These are phyloP conservation scores for Hoplodrina blanda DNA, from an alignment of 2,888 invertebrate genomes.

Conservation along the genomic window DNA sequence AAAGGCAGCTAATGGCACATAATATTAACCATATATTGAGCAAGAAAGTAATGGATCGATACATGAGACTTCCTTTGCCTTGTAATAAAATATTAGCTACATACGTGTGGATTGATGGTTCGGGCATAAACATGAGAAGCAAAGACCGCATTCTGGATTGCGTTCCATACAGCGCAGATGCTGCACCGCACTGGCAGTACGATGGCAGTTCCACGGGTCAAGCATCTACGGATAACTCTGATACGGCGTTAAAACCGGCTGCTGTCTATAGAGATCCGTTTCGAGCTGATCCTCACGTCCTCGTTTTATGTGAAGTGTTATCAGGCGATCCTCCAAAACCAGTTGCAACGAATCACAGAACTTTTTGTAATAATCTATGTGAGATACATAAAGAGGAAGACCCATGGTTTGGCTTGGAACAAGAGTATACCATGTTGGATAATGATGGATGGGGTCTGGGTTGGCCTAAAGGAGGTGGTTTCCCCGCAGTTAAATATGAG, in stretches of 20 bases:
- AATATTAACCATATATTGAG: slow-evolving; percentile 86
- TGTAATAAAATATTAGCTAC: slow-evolving; percentile 92
- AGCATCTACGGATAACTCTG: slow-evolving; percentile 95
- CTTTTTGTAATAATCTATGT: slow-evolving; percentile 93
- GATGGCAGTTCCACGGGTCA: slow-evolving; percentile 98
- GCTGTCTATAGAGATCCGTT: slow-evolving; percentile 98
- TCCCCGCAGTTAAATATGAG: slow-evolving; percentile 97
- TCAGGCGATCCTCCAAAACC: slow-evolving; percentile 93
- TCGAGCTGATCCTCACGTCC: slow-evolving; percentile 95
- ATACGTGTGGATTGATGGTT: slow-evolving; percentile 95
- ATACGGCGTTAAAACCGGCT: slow-evolving; percentile 96
- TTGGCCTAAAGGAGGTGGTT: slow-evolving; percentile 98
- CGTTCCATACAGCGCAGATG: slow-evolving; percentile 89
- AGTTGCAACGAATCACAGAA: slow-evolving; percentile 93
- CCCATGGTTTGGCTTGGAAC: slow-evolving; percentile 98
- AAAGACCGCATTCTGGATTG: slow-evolving; percentile 93
- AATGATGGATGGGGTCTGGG: slow-evolving; percentile 97
- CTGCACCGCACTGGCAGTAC: slow-evolving; percentile 95
- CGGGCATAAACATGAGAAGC: slow-evolving; percentile 92
- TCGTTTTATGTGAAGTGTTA: slow-evolving; percentile 96
- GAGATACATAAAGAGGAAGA: slow-evolving; percentile 92
- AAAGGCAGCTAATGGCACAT: slow-evolving; percentile 78
- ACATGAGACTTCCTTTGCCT: slow-evolving; percentile 90
- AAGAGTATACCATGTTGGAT: slow-evolving; percentile 97
- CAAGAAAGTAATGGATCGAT: slow-evolving; percentile 88